Evolutionary conservation across 2,888 invertebrate genomes (phyloP).

Genomic region (Pollenia labialis): DNA sequence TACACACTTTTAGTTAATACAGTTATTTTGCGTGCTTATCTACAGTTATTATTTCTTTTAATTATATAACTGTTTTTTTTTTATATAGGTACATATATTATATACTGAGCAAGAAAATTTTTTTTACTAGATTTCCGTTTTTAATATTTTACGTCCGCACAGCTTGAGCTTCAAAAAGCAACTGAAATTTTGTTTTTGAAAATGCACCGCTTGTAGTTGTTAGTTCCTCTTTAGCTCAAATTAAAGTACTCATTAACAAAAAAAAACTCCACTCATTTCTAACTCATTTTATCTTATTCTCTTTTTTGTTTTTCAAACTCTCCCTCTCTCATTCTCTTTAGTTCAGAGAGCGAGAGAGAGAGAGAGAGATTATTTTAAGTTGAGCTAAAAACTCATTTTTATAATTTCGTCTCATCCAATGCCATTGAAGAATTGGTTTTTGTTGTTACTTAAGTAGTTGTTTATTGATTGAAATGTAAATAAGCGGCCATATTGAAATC

Average conservation of each 20-base stretch:
- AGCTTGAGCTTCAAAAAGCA: constrained; percentile 63
- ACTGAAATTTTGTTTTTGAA: constrained; percentile 49
- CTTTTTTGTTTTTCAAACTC: not conserved
- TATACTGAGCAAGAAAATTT: constrained; percentile 2
- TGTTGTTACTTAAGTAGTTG: constrained; percentile 51
- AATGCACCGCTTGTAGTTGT: not conserved
- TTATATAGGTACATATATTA: not conserved
- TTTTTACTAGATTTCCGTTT: not conserved
- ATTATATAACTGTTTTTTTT: not conserved
- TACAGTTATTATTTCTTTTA: not conserved
- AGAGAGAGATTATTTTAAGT: not conserved
- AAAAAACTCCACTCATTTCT: constrained; percentile 20
- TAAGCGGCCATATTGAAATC: constrained; percentile 72
- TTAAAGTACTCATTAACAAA: not conserved
- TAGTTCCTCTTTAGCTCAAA: not conserved
- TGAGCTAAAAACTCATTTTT: constrained; percentile 6
- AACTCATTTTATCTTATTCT: not conserved
- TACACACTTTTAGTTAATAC: not conserved
- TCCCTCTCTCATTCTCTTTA: not conserved
- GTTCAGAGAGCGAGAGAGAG: not conserved
- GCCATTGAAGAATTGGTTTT: constrained; percentile 51
- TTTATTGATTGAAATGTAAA: constrained; percentile 66
- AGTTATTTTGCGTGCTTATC: too few species aligned
- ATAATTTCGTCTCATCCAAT: constrained; percentile 42
- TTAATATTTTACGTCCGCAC: constrained; percentile 56